phyloP scores from a whole-genome alignment of 2,113 vertebrate species.

The Paradoxurus hermaphroditus region DNA sequence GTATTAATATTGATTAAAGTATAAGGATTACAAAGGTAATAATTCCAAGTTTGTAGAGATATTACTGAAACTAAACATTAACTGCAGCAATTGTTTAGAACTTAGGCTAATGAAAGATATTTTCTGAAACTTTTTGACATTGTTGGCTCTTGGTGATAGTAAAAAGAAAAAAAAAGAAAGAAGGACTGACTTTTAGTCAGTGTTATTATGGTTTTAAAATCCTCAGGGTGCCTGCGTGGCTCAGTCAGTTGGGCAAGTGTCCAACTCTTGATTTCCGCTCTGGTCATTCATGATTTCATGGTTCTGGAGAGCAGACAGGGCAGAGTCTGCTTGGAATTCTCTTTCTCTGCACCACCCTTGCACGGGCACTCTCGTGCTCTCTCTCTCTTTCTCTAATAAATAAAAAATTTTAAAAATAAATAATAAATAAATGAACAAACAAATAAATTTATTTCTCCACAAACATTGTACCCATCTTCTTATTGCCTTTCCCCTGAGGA shows the following conservation, averaged over 20 bases:
- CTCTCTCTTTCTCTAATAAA: too few relatives aligned
- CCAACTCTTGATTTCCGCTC: too few relatives aligned
- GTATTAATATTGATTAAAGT: not conserved
- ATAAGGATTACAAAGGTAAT: not conserved
- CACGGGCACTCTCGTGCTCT: too few relatives aligned
- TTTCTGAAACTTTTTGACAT: not conserved
- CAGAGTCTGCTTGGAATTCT: too few relatives aligned
- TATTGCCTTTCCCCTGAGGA: not conserved
- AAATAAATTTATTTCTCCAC: not conserved
- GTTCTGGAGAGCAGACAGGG: too few relatives aligned
- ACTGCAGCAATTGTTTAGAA: not conserved
- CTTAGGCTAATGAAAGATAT: not conserved
- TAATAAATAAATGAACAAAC: too few relatives aligned
- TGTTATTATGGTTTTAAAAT: not conserved
- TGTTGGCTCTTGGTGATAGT: not conserved
- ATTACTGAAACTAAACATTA: not conserved
- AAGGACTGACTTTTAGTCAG: not conserved
- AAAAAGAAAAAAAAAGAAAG: not conserved
- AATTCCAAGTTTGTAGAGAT: not conserved
- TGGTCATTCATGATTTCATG: too few relatives aligned
- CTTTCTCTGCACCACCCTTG: too few relatives aligned
- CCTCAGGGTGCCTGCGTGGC: too few relatives aligned
- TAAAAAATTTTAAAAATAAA: too few relatives aligned
- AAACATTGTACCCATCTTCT: not conserved
- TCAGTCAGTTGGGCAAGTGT: too few relatives aligned